A percentile compares a stretch with the other conserved stretches of the same genome.
These are phyloP conservation scores for Idaea straminata DNA, from an alignment of 2,888 invertebrate species.

Conservation along the genomic window DNA sequence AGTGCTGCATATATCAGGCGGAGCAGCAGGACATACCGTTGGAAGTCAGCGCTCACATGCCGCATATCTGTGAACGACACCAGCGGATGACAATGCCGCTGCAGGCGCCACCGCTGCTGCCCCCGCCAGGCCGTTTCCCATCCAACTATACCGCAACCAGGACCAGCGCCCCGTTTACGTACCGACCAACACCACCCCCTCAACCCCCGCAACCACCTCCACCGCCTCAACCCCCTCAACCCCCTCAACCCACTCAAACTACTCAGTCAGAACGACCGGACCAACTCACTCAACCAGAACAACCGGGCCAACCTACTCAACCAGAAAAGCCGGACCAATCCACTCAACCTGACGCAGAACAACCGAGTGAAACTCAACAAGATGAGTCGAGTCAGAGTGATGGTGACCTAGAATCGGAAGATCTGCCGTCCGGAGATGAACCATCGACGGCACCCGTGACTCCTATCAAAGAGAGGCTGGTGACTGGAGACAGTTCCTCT, in stretches of 20 bases:
- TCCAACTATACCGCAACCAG: slow-evolving; percentile 2
- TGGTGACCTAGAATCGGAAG: neutral
- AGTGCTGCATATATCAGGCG: slow-evolving; percentile 19
- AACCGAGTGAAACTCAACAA: neutral
- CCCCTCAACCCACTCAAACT: too few relatives aligned
- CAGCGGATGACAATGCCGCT: slow-evolving; percentile 5
- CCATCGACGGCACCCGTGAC: neutral
- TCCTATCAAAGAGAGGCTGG: neutral
- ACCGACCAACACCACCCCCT: neutral
- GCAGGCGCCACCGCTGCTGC: slow-evolving; percentile 11
- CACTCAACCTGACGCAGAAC: neutral
- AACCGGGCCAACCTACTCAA: neutral
- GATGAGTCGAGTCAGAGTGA: neutral
- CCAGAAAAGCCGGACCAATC: neutral
- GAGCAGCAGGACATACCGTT: neutral
- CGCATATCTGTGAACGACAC: slow-evolving; percentile 14
- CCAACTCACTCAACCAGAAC: neutral
- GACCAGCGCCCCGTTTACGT: neutral
- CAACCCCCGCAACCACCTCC: too few relatives aligned
- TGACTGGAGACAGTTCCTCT: neutral
- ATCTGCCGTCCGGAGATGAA: neutral
- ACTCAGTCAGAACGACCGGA: too few relatives aligned
- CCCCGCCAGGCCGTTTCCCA: neutral
- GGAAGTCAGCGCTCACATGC: neutral
- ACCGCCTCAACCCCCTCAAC: too few relatives aligned